Conservation (phyloP, 2,113 vertebrate genomes). For the Macquaria australasica region DNA sequence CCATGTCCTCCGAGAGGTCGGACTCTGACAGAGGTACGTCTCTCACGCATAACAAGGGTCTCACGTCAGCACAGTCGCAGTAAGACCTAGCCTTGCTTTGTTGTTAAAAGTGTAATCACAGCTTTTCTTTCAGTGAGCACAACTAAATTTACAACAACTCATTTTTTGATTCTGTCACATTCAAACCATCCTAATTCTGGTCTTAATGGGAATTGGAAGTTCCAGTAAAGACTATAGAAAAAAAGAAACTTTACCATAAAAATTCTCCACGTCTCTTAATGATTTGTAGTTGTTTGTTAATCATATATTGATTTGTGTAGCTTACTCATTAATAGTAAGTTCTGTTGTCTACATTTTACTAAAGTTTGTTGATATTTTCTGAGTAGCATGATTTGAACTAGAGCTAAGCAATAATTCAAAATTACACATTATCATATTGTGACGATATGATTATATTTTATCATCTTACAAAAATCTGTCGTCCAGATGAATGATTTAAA, state of each 20-base stretch:
- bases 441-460: neutral
- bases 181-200: neutral
- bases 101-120: neutral
- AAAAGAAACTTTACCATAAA: neutral
- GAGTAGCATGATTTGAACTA: neutral
- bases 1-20: slow-evolving; percentile 90
- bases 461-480: neutral
- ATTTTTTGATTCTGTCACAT: neutral
- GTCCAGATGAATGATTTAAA: too few species aligned
- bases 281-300: neutral
- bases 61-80: neutral
- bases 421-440: neutral
- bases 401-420: too few species aligned
- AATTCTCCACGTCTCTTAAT: too few species aligned
- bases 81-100: neutral
- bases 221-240: neutral
- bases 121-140: too few species aligned
- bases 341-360: neutral
- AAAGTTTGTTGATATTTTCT: neutral
- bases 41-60: neutral
- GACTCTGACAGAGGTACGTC: slow-evolving; percentile 90
- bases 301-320: neutral
- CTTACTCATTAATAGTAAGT: neutral
- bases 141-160: too few species aligned
- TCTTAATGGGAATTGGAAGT: neutral